Percentiles rank a stretch among this genome's conserved stretches.
Conservation (phyloP, 1,140 invertebrate species). For the Aphidius gifuensis region DNA sequence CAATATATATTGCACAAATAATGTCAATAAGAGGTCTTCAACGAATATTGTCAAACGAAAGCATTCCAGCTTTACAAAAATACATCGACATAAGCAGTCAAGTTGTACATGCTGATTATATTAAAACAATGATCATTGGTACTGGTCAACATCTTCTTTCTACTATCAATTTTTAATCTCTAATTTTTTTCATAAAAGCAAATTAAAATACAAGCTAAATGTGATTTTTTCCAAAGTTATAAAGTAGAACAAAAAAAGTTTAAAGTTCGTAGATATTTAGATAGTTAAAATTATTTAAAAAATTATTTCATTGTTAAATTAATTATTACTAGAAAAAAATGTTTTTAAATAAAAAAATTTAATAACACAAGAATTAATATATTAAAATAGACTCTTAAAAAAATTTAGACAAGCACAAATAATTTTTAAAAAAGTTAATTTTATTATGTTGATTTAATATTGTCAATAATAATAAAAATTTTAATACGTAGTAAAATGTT, state of each 20-base stretch:
- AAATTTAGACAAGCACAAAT: too few relatives aligned
- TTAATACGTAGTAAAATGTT: too few relatives aligned
- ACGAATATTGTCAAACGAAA: constrained; percentile 52
- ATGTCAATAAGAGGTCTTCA: constrained; percentile 54
- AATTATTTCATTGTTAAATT: constrained; percentile 15
- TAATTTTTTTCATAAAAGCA: neutral
- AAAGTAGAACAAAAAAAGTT: constrained; percentile 12
- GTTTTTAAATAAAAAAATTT: too few relatives aligned
- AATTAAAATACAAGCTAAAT: neutral
- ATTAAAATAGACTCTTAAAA: too few relatives aligned
- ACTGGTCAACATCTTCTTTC: constrained; percentile 61
- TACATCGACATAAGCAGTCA: constrained; percentile 58
- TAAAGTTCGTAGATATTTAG: constrained; percentile 18
- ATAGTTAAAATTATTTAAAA: constrained; percentile 17
- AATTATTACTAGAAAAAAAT: too few relatives aligned
- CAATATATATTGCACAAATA: constrained; percentile 53
- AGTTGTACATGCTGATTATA: constrained; percentile 61
- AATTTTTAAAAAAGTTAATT: too few relatives aligned
- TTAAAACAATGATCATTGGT: constrained; percentile 61
- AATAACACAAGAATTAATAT: too few relatives aligned
- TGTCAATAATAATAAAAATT: too few relatives aligned
- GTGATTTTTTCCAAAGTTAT: constrained; percentile 11
- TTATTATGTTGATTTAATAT: too few relatives aligned
- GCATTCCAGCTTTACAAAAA: constrained; percentile 47
- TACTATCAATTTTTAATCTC: constrained; percentile 54